phyloP scores from a whole-genome alignment of 2,113 vertebrate genomes.

The Tretioscincus oriximinensis region DNA sequence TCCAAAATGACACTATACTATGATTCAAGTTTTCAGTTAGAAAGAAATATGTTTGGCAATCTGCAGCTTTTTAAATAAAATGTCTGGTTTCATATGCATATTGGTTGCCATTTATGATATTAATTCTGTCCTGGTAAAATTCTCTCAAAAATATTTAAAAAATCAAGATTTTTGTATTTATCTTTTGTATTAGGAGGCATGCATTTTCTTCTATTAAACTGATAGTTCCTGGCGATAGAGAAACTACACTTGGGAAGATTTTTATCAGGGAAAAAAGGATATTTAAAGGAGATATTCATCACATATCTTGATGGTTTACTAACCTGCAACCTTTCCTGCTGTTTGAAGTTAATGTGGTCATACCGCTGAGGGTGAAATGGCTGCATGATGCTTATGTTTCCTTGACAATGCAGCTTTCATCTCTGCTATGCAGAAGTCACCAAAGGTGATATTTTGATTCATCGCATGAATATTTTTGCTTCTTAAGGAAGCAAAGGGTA shows the following conservation, averaged over 20 bases:
- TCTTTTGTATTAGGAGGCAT: conserved; percentile 19
- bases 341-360: conserved; percentile 39
- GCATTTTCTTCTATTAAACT: not conserved
- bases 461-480: conserved; percentile 25
- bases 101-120: conserved; percentile 16
- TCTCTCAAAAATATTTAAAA: conserved; percentile 31
- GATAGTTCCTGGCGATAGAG: not conserved
- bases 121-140: conserved; percentile 11
- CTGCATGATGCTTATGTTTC: conserved; percentile 40
- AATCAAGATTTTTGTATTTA: conserved; percentile 23
- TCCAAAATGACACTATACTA: no score
- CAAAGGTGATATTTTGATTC: conserved; percentile 57
- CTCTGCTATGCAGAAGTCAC: conserved; percentile 48
- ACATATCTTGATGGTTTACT: conserved; percentile 16
- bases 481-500: conserved; percentile 31
- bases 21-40: not conserved
- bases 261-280: not conserved
- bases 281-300: conserved; percentile 51
- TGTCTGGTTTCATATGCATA: not conserved
- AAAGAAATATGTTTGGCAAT: not conserved
- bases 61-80: not conserved
- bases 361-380: conserved; percentile 36
- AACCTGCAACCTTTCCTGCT: conserved; percentile 43
- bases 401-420: conserved; percentile 44
- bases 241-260: conserved; percentile 27